phyloP scores from a whole-genome alignment of 2,888 invertebrate genomes.

The Abrostola triplasia region DNA sequence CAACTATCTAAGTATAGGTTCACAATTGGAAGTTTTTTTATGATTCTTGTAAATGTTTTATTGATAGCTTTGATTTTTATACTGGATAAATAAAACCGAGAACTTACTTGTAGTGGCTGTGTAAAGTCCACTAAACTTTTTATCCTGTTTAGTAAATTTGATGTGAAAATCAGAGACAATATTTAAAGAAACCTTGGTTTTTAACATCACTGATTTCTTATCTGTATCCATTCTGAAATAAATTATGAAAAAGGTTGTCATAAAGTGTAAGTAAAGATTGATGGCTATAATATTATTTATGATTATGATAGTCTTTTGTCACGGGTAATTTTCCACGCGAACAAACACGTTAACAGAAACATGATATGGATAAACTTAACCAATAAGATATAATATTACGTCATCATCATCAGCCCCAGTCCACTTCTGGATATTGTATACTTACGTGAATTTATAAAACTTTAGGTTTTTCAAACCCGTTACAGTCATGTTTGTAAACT shows the following conservation, averaged over 20 bases:
- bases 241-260: conserved; percentile 26
- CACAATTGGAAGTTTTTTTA: too few species aligned
- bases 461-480: conserved; percentile 73
- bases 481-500: conserved; percentile 70
- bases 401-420: too few species aligned
- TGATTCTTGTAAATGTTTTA: too few species aligned
- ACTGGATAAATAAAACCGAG: neutral
- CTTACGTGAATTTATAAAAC: conserved; percentile 75
- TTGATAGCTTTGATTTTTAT: neutral
- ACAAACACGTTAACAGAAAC: too few species aligned
- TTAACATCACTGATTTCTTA: conserved; percentile 69
- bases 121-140: conserved; percentile 64
- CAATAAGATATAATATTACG: too few species aligned
- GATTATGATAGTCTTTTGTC: too few species aligned
- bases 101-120: conserved; percentile 73
- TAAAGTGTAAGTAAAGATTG: too few species aligned
- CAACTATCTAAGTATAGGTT: too few species aligned
- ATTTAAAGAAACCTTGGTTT: conserved; percentile 68
- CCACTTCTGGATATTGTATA: too few species aligned
- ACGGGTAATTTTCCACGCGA: too few species aligned
- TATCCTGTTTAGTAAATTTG: conserved; percentile 59
- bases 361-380: too few species aligned
- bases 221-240: conserved; percentile 72
- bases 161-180: conserved; percentile 66
- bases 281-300: too few species aligned